These are phyloP conservation scores for Stenichneumon culpator DNA, from an alignment of 2,888 invertebrate species.

Conservation along the genomic window DNA sequence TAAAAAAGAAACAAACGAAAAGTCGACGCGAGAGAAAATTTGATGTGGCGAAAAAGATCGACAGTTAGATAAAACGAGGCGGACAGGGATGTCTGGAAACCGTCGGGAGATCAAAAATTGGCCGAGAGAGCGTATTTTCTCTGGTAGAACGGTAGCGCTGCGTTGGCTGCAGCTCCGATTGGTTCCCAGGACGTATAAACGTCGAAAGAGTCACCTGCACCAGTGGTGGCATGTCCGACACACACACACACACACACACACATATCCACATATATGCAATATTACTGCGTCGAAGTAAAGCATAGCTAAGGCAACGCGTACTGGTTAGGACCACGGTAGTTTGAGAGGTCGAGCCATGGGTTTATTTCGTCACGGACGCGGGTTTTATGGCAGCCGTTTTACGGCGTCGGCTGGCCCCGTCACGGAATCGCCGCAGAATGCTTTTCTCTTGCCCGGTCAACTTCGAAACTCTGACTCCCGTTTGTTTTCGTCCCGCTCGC, in stretches of 20 bases:
- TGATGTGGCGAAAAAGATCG: conserved; percentile 11
- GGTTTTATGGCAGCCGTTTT: conserved; percentile 74
- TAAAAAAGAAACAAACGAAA: not conserved
- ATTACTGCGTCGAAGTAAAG: conserved; percentile 48
- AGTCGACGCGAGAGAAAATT: conserved; percentile 22
- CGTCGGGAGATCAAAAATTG: conserved; percentile 59
- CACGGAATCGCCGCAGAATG: conserved; percentile 55
- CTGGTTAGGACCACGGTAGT: conserved; percentile 27
- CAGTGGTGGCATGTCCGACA: conserved; percentile 46
- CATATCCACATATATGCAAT: conserved; percentile 3
- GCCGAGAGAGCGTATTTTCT: conserved; percentile 36
- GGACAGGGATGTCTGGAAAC: conserved; percentile 29
- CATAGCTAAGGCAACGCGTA: conserved; percentile 39
- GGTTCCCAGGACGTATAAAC: conserved; percentile 70
- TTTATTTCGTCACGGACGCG: conserved; percentile 76
- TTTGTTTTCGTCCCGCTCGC: not conserved
- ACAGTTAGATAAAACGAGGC: conserved; percentile 34
- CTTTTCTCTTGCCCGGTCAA: conserved; percentile 34
- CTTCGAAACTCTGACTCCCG: conserved; percentile 16
- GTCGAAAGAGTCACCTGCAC: conserved; percentile 39
- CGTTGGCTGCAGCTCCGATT: conserved; percentile 61
- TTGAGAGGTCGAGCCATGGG: conserved; percentile 59
- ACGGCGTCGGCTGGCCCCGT: conserved; percentile 60
- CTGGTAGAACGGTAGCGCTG: conserved; percentile 32
- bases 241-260: conserved; percentile 16